phyloP scores from a whole-genome alignment of 2,113 vertebrate species.

The Pogona vitticeps region DNA sequence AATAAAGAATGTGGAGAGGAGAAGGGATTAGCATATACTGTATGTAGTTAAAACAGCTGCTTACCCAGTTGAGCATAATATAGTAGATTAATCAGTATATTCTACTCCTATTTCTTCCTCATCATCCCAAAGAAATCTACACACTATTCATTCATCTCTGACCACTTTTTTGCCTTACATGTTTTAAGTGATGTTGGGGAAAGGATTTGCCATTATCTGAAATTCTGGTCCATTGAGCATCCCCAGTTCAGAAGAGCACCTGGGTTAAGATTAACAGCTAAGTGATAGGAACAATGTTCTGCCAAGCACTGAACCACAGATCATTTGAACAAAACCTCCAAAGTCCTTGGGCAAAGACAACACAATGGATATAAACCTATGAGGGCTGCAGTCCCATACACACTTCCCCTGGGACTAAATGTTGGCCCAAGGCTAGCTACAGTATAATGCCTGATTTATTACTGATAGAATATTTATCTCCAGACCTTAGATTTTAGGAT shows the following conservation, averaged over 20 bases:
- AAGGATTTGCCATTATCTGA: not conserved
- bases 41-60: not conserved
- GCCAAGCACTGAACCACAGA: not conserved
- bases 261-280: not conserved
- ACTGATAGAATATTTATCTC: no score
- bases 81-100: not conserved
- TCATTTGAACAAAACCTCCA: not conserved
- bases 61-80: not conserved
- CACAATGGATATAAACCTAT: no score
- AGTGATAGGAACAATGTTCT: not conserved
- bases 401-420: not conserved
- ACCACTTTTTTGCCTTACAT: conserved; percentile 12
- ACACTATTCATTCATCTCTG: not conserved
- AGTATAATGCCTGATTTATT: no score
- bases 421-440: not conserved
- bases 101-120: not conserved
- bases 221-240: not conserved
- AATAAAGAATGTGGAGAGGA: no score
- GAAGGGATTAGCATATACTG: not conserved
- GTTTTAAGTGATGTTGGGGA: not conserved
- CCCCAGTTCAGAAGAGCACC: not conserved
- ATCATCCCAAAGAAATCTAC: not conserved
- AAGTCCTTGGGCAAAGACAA: not conserved
- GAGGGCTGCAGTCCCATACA: not conserved
- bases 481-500: not conserved